Conservation (phyloP, 2,113 vertebrate species). For the Poecilia latipinna region DNA sequence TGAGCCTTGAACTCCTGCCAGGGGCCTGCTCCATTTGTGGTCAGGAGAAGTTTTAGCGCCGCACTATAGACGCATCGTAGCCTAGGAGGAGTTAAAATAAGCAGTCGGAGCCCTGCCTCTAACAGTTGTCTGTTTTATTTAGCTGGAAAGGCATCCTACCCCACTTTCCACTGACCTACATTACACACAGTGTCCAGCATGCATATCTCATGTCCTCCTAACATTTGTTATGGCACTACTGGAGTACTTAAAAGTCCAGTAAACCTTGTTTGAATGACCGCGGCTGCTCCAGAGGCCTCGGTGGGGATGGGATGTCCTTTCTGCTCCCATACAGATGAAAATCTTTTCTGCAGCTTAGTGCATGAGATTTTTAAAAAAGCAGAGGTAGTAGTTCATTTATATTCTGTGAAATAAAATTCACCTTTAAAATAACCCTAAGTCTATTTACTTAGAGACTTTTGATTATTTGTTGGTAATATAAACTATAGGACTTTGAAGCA, state of each 20-base stretch:
- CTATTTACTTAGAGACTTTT: background rate
- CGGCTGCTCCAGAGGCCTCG: conserved; percentile 30
- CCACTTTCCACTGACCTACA: conserved; percentile 61
- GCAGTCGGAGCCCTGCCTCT: conserved; percentile 49
- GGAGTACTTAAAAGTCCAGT: conserved; percentile 57
- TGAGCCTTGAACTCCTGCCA: conserved; percentile 65
- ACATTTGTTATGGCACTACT: conserved; percentile 58
- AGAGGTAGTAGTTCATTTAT: no score
- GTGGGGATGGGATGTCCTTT: conserved; percentile 1
- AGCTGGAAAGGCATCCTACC: conserved; percentile 65
- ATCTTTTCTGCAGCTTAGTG: background rate
- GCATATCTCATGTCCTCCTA: conserved; percentile 43
- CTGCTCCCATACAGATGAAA: conserved; percentile 29
- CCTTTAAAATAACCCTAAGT: background rate
- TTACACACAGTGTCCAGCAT: conserved; percentile 60
- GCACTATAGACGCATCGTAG: conserved; percentile 40
- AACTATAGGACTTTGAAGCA: background rate
- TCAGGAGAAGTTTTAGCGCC: conserved; percentile 57
- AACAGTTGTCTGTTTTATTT: conserved; percentile 78
- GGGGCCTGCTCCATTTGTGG: conserved; percentile 63
- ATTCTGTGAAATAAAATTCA: background rate
- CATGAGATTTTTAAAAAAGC: conserved; percentile 4
- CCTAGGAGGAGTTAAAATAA: conserved; percentile 71
- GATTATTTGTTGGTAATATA: no score
- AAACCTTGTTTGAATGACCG: conserved; percentile 41